Evolutionary conservation across 2,797 vertebrate species (phyloP), one percentile per base, ranked within the genome.

Genomic region (Chaenodraco wilsoni): DNA sequence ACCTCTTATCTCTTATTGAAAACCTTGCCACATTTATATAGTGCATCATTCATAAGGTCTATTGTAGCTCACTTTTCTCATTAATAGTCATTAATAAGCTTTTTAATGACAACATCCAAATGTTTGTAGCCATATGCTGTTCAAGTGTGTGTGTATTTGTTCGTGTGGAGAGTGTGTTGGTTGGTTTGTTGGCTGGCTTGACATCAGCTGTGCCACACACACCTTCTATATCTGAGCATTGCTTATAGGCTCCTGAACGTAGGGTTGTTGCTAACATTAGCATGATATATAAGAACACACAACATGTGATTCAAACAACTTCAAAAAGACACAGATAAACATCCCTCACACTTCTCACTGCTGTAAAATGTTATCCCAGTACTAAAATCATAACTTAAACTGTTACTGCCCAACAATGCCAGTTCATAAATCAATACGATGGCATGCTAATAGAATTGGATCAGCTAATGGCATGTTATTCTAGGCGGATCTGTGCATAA

Each of bases 401-500:
- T 63, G 4, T n/a, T 49, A 2, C 27, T 49, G 27, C 17, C 45
- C 31, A 60, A 45, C 37, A 60, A 21, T 65, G 49, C 10, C 14
- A 52, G 15, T 51, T 41, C 54, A 46, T 33, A 21, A 45, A 71
- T 12, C 19, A 66, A 49, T 54, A 48, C 66, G 44, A 72, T 55
- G 13, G 23, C 40, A 12, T 33, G 17, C n/a, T 37, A 21, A 50
- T 63, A 50, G 46, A 63, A 50, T 40, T 64, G 19, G 61, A 50
- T 64, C 15, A 21, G 46, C n/a, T 16, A n/a, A 54, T 48, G 44
- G 3, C 27, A 13, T 33, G 5, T 61, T 45, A 37, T 46, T 16
- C 16, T 15, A 11, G 55, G n/a, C 37, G 27, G 44, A 43, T 55
- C 15, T 23, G 13, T 43, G 51, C 63, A 44, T 57, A 17, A 63